phyloP scores from a whole-genome alignment of 2,888 invertebrate genomes.

The Anarsia innoxiella region DNA sequence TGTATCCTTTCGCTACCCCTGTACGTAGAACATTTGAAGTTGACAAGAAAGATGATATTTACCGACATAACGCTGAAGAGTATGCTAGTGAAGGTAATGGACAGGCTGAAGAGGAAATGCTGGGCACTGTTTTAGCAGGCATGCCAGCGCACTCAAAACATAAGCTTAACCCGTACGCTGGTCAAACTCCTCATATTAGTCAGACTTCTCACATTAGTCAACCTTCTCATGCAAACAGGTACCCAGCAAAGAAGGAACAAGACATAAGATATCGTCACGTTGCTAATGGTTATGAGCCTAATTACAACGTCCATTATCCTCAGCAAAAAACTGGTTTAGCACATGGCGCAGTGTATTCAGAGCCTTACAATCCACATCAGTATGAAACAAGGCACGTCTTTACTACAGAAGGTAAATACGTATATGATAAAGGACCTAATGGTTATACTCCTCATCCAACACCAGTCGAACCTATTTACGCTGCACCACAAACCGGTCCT shows the following conservation, averaged over 20 bases:
- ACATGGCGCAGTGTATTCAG: slow-evolving; percentile 62
- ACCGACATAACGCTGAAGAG: slow-evolving; percentile 80
- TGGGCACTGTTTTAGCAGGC: slow-evolving; percentile 83
- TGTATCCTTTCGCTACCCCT: slow-evolving; percentile 83
- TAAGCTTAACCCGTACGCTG: slow-evolving; percentile 62
- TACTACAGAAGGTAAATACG: slow-evolving; percentile 54
- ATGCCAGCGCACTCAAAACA: slow-evolving; percentile 74
- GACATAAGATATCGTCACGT: slow-evolving; percentile 65
- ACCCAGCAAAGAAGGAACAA: slow-evolving; percentile 59
- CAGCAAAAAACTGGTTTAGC: slow-evolving; percentile 69
- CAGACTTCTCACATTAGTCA: no score
- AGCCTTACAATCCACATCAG: slow-evolving; percentile 52
- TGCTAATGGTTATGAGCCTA: slow-evolving; percentile 52
- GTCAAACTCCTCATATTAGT: slow-evolving; percentile 52
- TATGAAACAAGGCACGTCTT: slow-evolving; percentile 63
- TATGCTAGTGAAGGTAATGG: slow-evolving; percentile 79
- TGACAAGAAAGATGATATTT: slow-evolving; percentile 77
- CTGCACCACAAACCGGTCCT: slow-evolving; percentile 55
- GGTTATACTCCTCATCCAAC: slow-evolving; percentile 51
- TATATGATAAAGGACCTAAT: slow-evolving; percentile 44
- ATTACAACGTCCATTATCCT: slow-evolving; percentile 56
- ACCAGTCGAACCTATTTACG: slow-evolving; percentile 57
- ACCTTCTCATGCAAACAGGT: slow-evolving; percentile 47
- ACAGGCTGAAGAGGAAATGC: slow-evolving; percentile 84
- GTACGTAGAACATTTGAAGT: slow-evolving; percentile 80